Evolutionary conservation across 92 coral and sea anemone genomes (phyloP), one percentile per base, ranked within the genome.

Genomic region (Nematostella vectensis): DNA sequence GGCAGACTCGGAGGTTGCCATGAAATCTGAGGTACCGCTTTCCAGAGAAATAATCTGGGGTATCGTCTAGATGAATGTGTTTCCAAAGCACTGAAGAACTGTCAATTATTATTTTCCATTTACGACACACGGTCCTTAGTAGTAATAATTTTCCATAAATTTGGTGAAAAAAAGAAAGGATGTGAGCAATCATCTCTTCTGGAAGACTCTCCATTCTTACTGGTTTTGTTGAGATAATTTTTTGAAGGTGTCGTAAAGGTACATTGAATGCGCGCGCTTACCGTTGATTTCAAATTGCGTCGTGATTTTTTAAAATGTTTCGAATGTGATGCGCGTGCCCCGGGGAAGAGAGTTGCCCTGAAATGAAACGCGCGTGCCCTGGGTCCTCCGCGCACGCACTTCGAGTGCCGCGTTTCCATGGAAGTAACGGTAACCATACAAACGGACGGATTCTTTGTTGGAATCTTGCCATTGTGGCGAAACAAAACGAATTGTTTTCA

Each of bases 61-160:
- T 76, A 24, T 84, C 94, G 36, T 84, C 88, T 0, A 84, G 61
- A 44, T 84, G 94, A n/a, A 84, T 74, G 47, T 84, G 94, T 13
- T 44, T 74, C 94, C 94, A 84, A 26, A 84, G 57, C 38, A 25
- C 62, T 33, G 62, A 63, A 2, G 88, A 65, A 16, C 56, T 69
- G 18, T 80, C 83, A 48, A 84, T 79, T 24, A 84, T 61, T 44
- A 37, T 54, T 19, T 53, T 50, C 94, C 94, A 84, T 19, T 82
- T 74, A 50, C 68, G 58, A 53, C 94, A 84, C 21, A 84, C 69
- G 2, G 53, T 42, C 13, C 72, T 60, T 25, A 75, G 67, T 1
- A 59, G 40, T 12, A 81, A 52, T 10, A 84, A 54, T 50, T 80
- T 66, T 49, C 77, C 82, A 65, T 84, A 84, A 30, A 84, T 69